Evolutionary conservation across 2,113 vertebrate species (phyloP).

Genomic region (Dasyurus viverrinus): DNA sequence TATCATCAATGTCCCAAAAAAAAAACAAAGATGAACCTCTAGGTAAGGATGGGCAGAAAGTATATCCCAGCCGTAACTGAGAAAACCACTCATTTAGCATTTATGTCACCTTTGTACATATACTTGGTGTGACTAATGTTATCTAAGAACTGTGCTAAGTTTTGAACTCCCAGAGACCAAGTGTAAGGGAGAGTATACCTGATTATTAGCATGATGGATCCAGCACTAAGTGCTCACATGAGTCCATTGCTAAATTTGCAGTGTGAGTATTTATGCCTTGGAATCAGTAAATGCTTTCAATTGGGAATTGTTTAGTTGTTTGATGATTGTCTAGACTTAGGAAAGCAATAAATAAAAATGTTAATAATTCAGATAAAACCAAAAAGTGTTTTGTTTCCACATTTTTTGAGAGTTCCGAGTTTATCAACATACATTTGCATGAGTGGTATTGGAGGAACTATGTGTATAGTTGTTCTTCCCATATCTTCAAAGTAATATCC

Average conservation of each 20-base stretch:
- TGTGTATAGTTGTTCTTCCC: neutral
- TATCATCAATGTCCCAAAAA: neutral
- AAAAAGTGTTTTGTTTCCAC: too few relatives aligned
- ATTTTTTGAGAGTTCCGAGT: neutral
- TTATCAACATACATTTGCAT: neutral
- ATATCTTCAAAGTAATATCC: neutral
- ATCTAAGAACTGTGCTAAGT: neutral
- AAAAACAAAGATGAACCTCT: neutral
- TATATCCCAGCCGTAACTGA: neutral
- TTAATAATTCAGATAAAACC: too few relatives aligned
- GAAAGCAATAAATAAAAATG: neutral
- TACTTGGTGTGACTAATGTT: neutral
- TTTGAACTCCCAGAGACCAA: neutral
- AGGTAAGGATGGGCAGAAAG: neutral
- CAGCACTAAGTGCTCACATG: neutral
- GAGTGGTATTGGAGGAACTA: neutral
- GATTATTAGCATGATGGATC: neutral
- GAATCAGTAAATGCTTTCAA: neutral
- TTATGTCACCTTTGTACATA: neutral
- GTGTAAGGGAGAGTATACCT: neutral
- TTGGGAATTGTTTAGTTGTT: neutral
- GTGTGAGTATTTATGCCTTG: neutral
- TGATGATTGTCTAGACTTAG: neutral
- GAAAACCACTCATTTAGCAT: neutral
- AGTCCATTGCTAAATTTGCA: neutral